Evolutionary conservation across 2,888 invertebrate genomes (phyloP).

Genomic region (Agrypnus murinus): DNA sequence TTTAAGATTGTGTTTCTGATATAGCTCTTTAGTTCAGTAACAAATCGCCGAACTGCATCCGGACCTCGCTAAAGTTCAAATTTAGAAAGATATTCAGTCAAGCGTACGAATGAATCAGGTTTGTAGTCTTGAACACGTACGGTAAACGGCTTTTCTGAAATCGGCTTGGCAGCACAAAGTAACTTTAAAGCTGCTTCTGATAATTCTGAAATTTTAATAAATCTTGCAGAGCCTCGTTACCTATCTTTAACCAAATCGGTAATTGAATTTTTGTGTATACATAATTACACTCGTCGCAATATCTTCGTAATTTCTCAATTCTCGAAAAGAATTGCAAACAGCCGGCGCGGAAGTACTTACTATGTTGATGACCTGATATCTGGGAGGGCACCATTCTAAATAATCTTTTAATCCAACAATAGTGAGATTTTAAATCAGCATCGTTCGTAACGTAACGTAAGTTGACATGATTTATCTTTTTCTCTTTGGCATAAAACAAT

Average conservation of each 20-base stretch:
- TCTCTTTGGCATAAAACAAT: too few relatives aligned
- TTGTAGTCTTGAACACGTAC: slow-evolving; percentile 12
- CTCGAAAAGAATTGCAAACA: slow-evolving; percentile 42
- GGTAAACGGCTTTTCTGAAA: slow-evolving; percentile 29
- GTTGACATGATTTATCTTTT: too few relatives aligned
- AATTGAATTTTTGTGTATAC: slow-evolving; percentile 8
- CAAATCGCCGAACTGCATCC: too few relatives aligned
- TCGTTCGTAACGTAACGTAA: too few relatives aligned
- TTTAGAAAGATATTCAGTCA: slow-evolving; percentile 46
- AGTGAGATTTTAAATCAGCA: too few relatives aligned
- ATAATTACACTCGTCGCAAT: slow-evolving; percentile 35
- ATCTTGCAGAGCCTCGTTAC: not conserved
- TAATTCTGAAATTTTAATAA: slow-evolving; percentile 31
- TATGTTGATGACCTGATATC: not conserved
- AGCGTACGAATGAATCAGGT: slow-evolving; percentile 37
- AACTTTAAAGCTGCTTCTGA: slow-evolving; percentile 34
- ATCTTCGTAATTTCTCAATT: not conserved
- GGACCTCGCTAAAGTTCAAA: too few relatives aligned
- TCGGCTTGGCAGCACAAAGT: slow-evolving; percentile 29
- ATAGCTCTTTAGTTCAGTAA: too few relatives aligned
- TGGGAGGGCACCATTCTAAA: slow-evolving; percentile 29
- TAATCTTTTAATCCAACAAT: slow-evolving; percentile 42
- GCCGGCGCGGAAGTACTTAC: slow-evolving; percentile 33
- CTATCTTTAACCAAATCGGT: not conserved
- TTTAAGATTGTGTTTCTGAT: too few relatives aligned